Base-by-base conservation (phyloP, 2,888 invertebrate species). In the Slavum lentiscoides region DNA sequence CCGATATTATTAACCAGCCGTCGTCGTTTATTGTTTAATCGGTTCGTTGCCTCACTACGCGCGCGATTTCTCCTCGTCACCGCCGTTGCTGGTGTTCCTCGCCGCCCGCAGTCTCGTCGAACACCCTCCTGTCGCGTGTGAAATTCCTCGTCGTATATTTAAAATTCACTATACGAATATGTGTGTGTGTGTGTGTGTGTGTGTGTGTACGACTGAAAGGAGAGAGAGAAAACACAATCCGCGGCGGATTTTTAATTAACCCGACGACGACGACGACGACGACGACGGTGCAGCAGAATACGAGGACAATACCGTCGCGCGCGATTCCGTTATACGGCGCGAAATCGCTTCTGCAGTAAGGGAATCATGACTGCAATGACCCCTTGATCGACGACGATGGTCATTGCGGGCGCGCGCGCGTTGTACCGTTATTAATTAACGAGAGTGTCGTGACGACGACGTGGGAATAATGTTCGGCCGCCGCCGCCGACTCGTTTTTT, bases 21-120 rank as follows among this genome's bases (percentile, higher is more conserved):
- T 30, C 61, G 68, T 77, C 77, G 69, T 77, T 77, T 77, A 77
- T 77, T 69, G 77, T 77, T 77, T 77, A 77, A 77, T 77, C 21
- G 77, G 77, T 77, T 77, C 19, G 61, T 49, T 13, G 49, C 49
- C 49, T 5, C 59, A n/a, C 43, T 6, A 21, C 37, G 49, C 39
- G 39, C 37, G 55, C 49, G 21, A 30, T 4, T 30, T 30, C 30
- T 30, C 30, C 30, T 30, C 30, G 30, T 30, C 30, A 30, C 21
- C 72, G n/a, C 49, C n/a, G 43, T 23, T 4, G 21, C 23, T 17
- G n/a, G n/a, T n/a, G 4, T 39, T 19, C 73, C 4, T 64, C 64
- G 6, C 53, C 37, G 30, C n/a, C 64, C 53, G 21, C 19, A 3
- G 17, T 62, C 21, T 30, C 61, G 15, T n/a, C 49, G 49, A 39